Evolutionary conservation across 1,140 invertebrate species (phyloP).

Genomic region (Batillaria attramentaria): DNA sequence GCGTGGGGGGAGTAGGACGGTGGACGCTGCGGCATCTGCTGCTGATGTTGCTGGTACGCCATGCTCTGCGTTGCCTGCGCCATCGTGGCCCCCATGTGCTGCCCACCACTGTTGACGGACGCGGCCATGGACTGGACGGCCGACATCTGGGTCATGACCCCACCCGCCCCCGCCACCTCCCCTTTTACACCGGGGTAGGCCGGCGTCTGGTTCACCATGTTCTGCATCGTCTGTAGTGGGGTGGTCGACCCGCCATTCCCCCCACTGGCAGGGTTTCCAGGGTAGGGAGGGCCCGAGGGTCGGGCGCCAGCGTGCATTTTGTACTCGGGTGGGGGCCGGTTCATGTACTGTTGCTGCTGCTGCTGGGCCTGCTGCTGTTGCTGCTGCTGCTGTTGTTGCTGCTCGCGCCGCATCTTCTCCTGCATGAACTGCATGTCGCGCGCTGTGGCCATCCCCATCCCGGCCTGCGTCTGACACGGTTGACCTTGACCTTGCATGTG

Average conservation of each 20-base stretch:
- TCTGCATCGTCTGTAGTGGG: conserved; percentile 70
- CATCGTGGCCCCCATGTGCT: conserved; percentile 27
- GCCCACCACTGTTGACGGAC: neutral
- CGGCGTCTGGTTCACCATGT: conserved; percentile 69
- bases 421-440: conserved; percentile 56
- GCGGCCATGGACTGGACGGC: conserved; percentile 49
- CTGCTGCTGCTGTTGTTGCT: conserved; percentile 49
- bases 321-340: conserved; percentile 65
- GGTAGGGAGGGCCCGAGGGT: conserved; percentile 29
- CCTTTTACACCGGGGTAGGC: conserved; percentile 63
- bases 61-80: conserved; percentile 23
- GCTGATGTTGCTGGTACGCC: conserved; percentile 29
- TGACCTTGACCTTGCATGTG: conserved; percentile 39
- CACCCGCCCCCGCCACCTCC: conserved; percentile 33
- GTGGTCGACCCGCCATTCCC: conserved; percentile 44
- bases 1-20: conserved; percentile 31
- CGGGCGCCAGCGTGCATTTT: conserved; percentile 59
- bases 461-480: conserved; percentile 31
- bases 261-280: conserved; percentile 34
- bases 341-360: conserved; percentile 59
- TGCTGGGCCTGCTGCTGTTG: conserved; percentile 61
- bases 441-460: conserved; percentile 33
- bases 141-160: conserved; percentile 55
- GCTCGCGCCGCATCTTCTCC: conserved; percentile 50
- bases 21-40: conserved; percentile 33